A percentile compares a stretch with the other conserved stretches of the same genome.
These are phyloP conservation scores for Lineus longissimus DNA, from an alignment of 1,140 invertebrate species.

Conservation along the genomic window DNA sequence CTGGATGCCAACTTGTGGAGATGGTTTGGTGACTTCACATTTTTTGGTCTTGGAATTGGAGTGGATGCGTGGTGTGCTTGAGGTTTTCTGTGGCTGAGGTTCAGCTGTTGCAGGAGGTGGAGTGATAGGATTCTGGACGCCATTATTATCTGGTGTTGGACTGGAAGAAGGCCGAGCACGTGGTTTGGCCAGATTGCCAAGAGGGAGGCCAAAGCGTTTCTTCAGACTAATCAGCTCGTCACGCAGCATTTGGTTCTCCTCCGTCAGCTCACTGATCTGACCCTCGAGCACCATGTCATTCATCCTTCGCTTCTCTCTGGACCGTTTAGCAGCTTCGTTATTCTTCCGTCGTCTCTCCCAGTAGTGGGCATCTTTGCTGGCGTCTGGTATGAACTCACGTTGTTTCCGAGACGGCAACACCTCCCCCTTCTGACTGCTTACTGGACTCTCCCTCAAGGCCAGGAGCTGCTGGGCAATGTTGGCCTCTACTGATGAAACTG, in stretches of 20 bases:
- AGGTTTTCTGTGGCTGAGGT: not conserved
- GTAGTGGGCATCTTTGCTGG: slow-evolving; percentile 94
- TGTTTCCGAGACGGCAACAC: slow-evolving; percentile 67
- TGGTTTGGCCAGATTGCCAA: not conserved
- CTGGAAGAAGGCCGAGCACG: not conserved
- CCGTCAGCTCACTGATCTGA: slow-evolving; percentile 86
- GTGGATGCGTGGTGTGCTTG: no score
- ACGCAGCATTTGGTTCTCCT: slow-evolving; percentile 89
- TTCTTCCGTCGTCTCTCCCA: slow-evolving; percentile 92
- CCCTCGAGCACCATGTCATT: slow-evolving; percentile 96
- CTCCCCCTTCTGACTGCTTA: not conserved
- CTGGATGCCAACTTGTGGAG: no score
- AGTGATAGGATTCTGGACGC: not conserved
- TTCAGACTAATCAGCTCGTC: slow-evolving; percentile 88
- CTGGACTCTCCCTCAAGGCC: not conserved
- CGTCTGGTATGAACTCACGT: slow-evolving; percentile 93
- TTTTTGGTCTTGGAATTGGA: no score
- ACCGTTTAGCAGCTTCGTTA: slow-evolving; percentile 93
- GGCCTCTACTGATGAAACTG: not conserved
- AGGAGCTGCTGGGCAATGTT: slow-evolving; percentile 2
- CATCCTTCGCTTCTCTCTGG: slow-evolving; percentile 88
- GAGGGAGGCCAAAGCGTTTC: slow-evolving; percentile 55
- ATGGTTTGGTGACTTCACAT: no score
- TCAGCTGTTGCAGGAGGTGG: not conserved
- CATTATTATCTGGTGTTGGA: not conserved